phyloP scores from a whole-genome alignment of 2,888 invertebrate genomes.

The Nipponacmea schrenckii region DNA sequence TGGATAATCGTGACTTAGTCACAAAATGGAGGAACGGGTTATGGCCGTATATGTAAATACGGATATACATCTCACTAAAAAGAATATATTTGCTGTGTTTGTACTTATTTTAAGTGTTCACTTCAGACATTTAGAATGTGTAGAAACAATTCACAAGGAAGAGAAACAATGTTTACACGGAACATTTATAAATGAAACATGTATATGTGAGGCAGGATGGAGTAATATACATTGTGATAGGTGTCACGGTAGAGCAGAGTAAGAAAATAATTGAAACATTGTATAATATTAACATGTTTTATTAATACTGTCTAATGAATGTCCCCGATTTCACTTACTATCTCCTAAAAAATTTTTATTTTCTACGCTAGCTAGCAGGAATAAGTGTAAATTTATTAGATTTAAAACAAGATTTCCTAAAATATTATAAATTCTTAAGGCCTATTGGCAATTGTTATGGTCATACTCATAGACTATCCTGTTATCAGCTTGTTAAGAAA shows the following conservation, averaged over 20 bases:
- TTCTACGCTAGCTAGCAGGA: too few species aligned
- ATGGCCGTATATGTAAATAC: not conserved
- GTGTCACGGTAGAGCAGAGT: conserved; percentile 53
- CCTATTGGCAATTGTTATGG: too few species aligned
- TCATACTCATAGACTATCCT: too few species aligned
- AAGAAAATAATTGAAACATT: conserved; percentile 15
- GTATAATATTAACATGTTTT: not conserved
- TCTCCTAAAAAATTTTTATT: not conserved
- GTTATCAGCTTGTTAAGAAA: too few species aligned
- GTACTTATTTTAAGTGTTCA: not conserved
- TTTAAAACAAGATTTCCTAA: not conserved
- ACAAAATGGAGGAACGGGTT: conserved; percentile 4
- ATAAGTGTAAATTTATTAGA: not conserved
- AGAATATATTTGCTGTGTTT: not conserved
- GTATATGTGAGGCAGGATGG: conserved; percentile 86
- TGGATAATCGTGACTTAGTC: not conserved
- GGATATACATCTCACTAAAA: not conserved
- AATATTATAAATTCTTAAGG: too few species aligned
- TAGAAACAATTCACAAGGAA: not conserved
- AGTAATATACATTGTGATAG: conserved; percentile 86
- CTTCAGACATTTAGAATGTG: not conserved
- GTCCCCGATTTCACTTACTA: not conserved
- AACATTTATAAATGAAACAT: conserved; percentile 80
- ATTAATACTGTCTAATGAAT: not conserved
- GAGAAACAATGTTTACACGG: conserved; percentile 74